A percentile compares a stretch with the other conserved stretches of the same genome.
phyloP scores from a whole-genome alignment of 2,888 invertebrate species.

The Apoda limacodes region DNA sequence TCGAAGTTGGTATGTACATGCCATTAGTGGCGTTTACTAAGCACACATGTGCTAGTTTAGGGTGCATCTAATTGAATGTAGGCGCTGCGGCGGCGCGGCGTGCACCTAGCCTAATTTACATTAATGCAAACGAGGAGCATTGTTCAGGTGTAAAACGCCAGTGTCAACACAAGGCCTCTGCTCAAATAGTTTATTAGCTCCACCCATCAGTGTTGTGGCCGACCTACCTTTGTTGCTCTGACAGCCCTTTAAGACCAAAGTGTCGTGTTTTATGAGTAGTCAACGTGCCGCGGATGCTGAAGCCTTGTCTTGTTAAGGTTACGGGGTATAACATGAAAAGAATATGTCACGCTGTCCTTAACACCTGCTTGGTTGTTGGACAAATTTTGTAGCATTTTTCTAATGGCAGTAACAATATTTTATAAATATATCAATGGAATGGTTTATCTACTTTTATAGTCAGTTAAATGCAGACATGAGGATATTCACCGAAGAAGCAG shows the following conservation, averaged over 20 bases:
- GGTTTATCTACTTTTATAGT: too few species aligned
- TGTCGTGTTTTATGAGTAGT: too few species aligned
- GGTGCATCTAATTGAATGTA: slow-evolving; percentile 65
- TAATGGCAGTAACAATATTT: too few species aligned
- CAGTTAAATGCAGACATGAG: too few species aligned
- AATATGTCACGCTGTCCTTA: too few species aligned
- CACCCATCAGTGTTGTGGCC: slow-evolving; percentile 62
- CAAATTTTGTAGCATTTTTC: too few species aligned
- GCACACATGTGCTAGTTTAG: slow-evolving; percentile 58
- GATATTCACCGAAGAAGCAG: too few species aligned
- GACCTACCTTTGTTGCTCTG: slow-evolving; percentile 58
- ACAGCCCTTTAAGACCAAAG: slow-evolving; percentile 32
- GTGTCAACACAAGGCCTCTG: slow-evolving; percentile 65
- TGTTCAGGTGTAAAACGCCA: slow-evolving; percentile 69
- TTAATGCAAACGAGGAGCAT: slow-evolving; percentile 69
- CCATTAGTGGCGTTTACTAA: slow-evolving; percentile 46
- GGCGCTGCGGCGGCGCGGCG: slow-evolving; percentile 49
- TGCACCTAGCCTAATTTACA: slow-evolving; percentile 66
- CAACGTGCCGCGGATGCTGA: too few species aligned
- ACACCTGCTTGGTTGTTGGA: too few species aligned
- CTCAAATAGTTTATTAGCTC: slow-evolving; percentile 69
- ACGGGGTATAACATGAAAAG: too few species aligned
- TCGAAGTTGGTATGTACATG: slow-evolving; percentile 37
- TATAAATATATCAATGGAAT: too few species aligned
- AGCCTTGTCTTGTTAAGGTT: too few species aligned